Base-by-base conservation (phyloP, 2,888 invertebrate genomes). In the Rhagium mordax region DNA sequence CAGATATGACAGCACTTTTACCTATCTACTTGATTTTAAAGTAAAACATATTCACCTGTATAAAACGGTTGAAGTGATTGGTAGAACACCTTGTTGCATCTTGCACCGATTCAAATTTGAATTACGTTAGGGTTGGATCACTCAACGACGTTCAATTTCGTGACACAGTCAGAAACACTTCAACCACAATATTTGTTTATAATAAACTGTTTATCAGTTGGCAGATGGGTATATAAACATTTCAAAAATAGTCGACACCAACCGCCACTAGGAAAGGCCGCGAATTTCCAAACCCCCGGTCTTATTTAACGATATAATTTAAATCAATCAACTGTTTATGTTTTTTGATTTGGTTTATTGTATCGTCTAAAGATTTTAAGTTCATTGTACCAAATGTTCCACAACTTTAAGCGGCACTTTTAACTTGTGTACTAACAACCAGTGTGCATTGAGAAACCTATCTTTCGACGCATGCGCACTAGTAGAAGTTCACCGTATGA, bases 381-480 rank as follows among this genome's bases (percentile, higher is more conserved):
- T 81, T 81, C 80, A 81, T 80, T 78, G 80, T 79, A 81, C 80
- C 75, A 77, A 78, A 75, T 78, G 60, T 73, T 67, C 57, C 71
- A 78, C 79, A 76, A 80, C 79, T 79, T 76, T 71, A 74, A 80
- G 75, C 81, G 71, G 72, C 79, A 81, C 70, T 79, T 80, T 79
- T 76, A 79, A 78, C 81, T 81, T 80, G 78, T 80, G 75, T 78
- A 82, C 82, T 81, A 81, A 80, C 78, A 78, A 75, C 78, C 74
- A 80, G 76, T 74, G 78, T 77, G 74, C 77, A 78, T 77, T 78
- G 80, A 79, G 81, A 79, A 81, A 79, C 79, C 75, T 74, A 76
- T 74, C 70, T 72, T 48, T 47, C n/a, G 62, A 75, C 81, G 80
- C 82, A 77, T 69, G 81, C 82, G 80, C 77, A 65, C 15, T 18